Evolutionary conservation across 2,888 invertebrate genomes (phyloP).

Genomic region (Julus scandinavius): DNA sequence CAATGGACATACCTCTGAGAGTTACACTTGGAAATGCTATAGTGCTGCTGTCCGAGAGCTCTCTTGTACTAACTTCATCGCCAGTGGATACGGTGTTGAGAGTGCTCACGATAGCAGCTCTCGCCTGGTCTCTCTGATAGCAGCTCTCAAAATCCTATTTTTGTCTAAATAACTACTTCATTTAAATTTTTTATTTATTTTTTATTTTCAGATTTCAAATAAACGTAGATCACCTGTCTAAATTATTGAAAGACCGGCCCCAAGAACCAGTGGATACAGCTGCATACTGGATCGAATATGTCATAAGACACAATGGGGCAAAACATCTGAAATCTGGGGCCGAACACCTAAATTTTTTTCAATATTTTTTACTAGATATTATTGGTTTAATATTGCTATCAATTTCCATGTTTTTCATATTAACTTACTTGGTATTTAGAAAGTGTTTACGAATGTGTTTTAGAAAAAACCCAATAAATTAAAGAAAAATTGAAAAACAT

Average conservation of each 20-base stretch:
- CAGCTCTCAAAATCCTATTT: no score
- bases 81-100: no score
- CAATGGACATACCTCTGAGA: no score
- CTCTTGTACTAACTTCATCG: no score
- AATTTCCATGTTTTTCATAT: background rate
- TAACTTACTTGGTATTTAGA: background rate
- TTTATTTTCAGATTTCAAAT: constrained; percentile 40
- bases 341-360: constrained; percentile 52
- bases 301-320: constrained; percentile 55
- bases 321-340: constrained; percentile 52
- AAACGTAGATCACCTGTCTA: constrained; percentile 37
- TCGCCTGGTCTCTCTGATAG: no score
- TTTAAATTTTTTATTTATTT: no score
- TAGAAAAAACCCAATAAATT: background rate
- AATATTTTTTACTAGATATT: constrained; percentile 53
- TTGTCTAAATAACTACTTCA: no score
- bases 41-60: no score
- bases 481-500: background rate
- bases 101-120: no score
- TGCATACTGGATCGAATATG: constrained; percentile 56
- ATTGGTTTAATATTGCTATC: constrained; percentile 12
- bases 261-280: constrained; percentile 53
- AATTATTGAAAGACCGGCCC: constrained; percentile 51
- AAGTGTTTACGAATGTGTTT: background rate
- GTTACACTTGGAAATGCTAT: no score